These are phyloP conservation scores for Gallirallus australis DNA, from an alignment of 2,797 vertebrate genomes.

Conservation along the genomic window DNA sequence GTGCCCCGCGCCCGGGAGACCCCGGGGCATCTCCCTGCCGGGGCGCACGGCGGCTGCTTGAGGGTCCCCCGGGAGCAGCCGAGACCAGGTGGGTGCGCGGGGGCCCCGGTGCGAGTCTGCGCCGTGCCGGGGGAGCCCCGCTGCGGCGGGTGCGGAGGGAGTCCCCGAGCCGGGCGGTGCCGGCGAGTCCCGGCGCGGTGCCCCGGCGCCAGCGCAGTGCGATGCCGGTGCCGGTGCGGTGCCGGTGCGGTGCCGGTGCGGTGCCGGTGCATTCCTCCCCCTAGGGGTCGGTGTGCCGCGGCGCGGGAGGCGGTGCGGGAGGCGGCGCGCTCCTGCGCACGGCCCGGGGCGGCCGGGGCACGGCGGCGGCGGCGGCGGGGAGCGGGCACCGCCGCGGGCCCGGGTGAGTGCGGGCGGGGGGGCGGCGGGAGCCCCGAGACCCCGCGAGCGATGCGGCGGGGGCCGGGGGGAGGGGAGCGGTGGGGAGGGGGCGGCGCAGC, in stretches of 20 bases:
- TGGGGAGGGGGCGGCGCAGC: background rate
- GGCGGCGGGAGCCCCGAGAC: background rate
- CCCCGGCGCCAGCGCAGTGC: background rate
- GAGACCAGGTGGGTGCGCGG: background rate
- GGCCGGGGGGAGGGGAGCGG: no score
- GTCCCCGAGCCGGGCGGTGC: background rate
- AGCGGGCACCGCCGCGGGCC: background rate
- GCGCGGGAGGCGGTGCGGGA: background rate
- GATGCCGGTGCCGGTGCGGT: background rate
- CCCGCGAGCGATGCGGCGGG: background rate
- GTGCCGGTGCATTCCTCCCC: slow-evolving; percentile 50
- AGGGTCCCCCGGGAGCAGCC: background rate
- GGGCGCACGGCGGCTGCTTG: background rate
- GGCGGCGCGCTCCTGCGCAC: slow-evolving; percentile 17
- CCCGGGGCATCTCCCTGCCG: rapidly evolving
- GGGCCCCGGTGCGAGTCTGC: background rate
- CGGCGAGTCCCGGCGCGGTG: background rate
- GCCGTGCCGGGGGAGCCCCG: background rate
- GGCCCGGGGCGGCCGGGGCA: slow-evolving; percentile 29
- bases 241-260: background rate
- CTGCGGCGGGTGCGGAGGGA: background rate
- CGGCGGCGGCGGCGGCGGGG: background rate
- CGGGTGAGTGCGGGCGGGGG: background rate
- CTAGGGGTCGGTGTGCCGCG: slow-evolving; percentile 40
- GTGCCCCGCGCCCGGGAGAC: background rate